A percentile compares a stretch with the other conserved stretches of the same genome.
phyloP scores from a whole-genome alignment of 2,797 vertebrate species.

The Staurois parvus region DNA sequence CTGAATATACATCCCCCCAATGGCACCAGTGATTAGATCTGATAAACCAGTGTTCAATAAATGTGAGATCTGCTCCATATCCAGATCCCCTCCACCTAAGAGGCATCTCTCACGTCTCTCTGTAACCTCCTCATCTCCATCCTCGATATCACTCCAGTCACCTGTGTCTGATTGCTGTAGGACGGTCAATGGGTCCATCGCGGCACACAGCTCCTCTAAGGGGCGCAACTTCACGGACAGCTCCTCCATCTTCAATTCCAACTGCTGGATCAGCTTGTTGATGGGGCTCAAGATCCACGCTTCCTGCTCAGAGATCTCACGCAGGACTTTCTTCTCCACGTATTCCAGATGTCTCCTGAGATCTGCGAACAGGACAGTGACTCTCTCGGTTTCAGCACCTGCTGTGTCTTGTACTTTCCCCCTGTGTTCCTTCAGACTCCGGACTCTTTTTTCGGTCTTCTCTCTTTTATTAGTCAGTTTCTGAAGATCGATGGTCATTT shows the following conservation, averaged over 20 bases:
- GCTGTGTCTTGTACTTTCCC: background rate
- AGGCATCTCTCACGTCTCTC: background rate
- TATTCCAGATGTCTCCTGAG: background rate
- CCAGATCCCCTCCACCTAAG: background rate
- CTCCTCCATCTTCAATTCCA: background rate
- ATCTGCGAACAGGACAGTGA: background rate
- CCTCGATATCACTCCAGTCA: background rate
- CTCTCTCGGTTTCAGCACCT: background rate
- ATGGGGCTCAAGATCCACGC: background rate
- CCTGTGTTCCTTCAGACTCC: background rate
- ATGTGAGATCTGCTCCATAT: background rate
- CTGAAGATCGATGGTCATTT: constrained; percentile 59
- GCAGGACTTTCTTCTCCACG: background rate
- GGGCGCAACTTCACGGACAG: background rate
- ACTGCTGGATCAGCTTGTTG: background rate
- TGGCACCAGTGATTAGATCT: background rate
- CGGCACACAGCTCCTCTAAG: background rate
- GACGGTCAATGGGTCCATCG: constrained; percentile 10
- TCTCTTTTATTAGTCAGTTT: constrained; percentile 57
- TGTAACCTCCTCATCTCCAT: background rate
- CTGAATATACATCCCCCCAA: background rate
- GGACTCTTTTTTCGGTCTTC: background rate
- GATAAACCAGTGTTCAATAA: background rate
- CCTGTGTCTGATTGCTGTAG: constrained; percentile 1
- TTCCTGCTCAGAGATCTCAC: constrained; percentile 1